These are phyloP conservation scores for Andrena trimmerana DNA, from an alignment of 2,888 invertebrate genomes.

Conservation along the genomic window DNA sequence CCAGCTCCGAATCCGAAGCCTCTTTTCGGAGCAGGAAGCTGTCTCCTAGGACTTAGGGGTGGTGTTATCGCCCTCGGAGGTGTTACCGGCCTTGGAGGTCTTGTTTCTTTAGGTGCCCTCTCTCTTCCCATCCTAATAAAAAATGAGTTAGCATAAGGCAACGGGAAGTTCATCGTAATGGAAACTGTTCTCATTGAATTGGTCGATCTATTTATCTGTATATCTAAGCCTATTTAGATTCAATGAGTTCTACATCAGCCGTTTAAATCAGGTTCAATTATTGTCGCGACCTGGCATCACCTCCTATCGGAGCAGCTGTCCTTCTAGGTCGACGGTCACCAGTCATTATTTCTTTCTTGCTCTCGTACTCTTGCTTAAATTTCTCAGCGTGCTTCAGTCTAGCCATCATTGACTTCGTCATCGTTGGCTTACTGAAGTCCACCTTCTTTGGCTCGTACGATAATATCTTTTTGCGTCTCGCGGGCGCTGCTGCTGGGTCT, in stretches of 20 bases:
- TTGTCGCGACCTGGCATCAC: conserved; percentile 69
- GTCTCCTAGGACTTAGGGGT: conserved; percentile 11
- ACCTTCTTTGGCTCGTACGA: conserved; percentile 73
- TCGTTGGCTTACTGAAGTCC: conserved; percentile 72
- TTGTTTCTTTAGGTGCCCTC: neutral
- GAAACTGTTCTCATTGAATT: neutral
- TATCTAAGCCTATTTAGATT: neutral
- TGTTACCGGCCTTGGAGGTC: neutral
- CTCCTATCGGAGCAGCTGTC: conserved; percentile 69
- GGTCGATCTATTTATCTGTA: too few species aligned
- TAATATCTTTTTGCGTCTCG: neutral
- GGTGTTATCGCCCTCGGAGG: neutral
- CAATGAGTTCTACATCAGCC: neutral
- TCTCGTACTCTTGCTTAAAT: conserved; percentile 64
- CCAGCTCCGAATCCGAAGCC: neutral
- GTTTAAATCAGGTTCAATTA: conserved; percentile 35
- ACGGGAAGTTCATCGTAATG: neutral
- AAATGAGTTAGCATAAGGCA: conserved; percentile 2
- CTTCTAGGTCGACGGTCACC: conserved; percentile 57
- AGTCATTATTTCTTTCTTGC: conserved; percentile 35
- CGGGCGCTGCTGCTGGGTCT: conserved; percentile 20
- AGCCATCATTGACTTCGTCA: conserved; percentile 79
- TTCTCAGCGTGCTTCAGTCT: conserved; percentile 75
- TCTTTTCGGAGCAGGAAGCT: too few species aligned
- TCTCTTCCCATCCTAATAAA: conserved; percentile 64